Percentiles rank a stretch among this genome's conserved stretches.
Conservation (phyloP, 2,113 vertebrate genomes). For the Hyperopisus bebe region DNA sequence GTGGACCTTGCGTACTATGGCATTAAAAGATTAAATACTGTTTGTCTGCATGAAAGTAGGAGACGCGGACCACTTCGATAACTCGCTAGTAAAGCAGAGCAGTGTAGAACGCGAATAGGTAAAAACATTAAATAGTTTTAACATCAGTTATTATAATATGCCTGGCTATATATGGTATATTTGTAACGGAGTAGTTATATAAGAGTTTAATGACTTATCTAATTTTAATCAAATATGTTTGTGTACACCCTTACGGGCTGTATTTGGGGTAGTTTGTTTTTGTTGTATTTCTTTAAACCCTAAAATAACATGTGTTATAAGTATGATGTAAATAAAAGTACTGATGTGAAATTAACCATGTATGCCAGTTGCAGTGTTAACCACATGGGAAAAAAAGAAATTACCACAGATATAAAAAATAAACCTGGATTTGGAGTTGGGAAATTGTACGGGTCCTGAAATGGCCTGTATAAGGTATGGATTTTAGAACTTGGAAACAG, state of each 20-base stretch:
- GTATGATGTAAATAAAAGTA: background rate
- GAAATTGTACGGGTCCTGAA: background rate
- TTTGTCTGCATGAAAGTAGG: background rate
- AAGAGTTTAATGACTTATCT: background rate
- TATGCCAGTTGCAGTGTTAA: background rate
- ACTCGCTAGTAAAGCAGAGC: background rate
- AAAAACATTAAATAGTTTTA: background rate
- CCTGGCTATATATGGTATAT: background rate
- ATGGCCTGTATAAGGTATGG: background rate
- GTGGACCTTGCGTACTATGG: slow-evolving; percentile 18
- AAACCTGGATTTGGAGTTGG: background rate
- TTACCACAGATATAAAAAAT: background rate
- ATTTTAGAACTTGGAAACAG: background rate
- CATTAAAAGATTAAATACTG: slow-evolving; percentile 4
- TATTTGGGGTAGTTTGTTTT: background rate
- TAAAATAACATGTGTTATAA: background rate
- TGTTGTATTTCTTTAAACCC: background rate
- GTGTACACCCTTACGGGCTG: background rate
- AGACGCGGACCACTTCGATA: background rate
- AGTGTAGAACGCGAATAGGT: background rate
- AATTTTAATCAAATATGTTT: background rate
- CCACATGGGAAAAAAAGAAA: background rate
- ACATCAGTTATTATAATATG: background rate
- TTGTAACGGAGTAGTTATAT: background rate
- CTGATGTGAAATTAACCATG: background rate